These are phyloP conservation scores for Myopa testacea DNA, from an alignment of 2,888 invertebrate species.

Conservation along the genomic window DNA sequence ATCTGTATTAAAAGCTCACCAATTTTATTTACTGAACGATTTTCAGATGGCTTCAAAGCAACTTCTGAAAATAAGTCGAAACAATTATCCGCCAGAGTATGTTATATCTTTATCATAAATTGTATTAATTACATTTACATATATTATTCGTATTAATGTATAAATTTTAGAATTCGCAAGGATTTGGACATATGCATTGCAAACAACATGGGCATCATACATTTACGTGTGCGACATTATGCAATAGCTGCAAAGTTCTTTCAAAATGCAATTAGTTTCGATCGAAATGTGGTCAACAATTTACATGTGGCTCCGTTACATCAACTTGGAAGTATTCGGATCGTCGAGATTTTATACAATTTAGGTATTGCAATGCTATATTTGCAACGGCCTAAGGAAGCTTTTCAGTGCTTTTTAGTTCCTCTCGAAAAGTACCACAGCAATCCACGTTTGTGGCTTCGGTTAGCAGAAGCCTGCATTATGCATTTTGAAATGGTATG, in stretches of 20 bases:
- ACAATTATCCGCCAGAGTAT: constrained; percentile 5
- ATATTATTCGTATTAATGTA: no score
- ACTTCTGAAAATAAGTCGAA: constrained; percentile 59
- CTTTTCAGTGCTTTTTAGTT: constrained; percentile 91
- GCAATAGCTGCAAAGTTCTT: constrained; percentile 68
- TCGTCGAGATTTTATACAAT: constrained; percentile 68
- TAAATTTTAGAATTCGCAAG: constrained; percentile 48
- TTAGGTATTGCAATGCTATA: constrained; percentile 80
- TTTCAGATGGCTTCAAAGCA: constrained; percentile 69
- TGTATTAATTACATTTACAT: neutral
- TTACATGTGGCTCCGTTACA: constrained; percentile 59
- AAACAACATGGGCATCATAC: constrained; percentile 69
- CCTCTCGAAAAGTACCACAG: constrained; percentile 87
- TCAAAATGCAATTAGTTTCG: constrained; percentile 67
- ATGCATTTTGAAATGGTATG: constrained; percentile 71
- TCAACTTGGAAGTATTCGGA: constrained; percentile 61
- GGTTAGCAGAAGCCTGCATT: constrained; percentile 94
- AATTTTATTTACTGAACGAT: constrained; percentile 68
- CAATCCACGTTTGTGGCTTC: constrained; percentile 91
- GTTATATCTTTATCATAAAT: constrained; percentile 6
- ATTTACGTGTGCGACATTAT: constrained; percentile 67
- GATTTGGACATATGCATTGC: constrained; percentile 66
- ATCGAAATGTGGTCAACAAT: constrained; percentile 59
- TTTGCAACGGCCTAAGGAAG: constrained; percentile 82
- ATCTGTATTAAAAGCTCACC: constrained; percentile 65